These are phyloP conservation scores for Saccostrea glomerata DNA, from an alignment of 1,140 invertebrate species.

Conservation along the genomic window DNA sequence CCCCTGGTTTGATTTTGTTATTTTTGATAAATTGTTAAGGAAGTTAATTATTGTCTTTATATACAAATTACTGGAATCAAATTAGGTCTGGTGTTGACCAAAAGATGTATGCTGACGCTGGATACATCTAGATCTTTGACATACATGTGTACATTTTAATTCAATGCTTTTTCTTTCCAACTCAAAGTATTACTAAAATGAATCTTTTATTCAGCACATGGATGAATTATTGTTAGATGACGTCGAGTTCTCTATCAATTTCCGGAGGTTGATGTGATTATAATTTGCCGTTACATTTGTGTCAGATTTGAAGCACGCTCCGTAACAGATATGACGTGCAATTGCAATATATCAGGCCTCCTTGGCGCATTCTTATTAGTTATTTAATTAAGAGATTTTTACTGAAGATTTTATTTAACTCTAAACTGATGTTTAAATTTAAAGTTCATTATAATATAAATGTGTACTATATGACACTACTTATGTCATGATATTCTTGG, in stretches of 20 bases:
- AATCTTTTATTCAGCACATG: not conserved
- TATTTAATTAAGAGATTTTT: not conserved
- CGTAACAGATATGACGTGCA: not conserved
- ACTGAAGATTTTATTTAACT: too few relatives aligned
- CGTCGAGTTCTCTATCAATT: slow-evolving; percentile 1
- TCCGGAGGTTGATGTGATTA: not conserved
- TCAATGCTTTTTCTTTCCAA: not conserved
- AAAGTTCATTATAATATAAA: too few relatives aligned
- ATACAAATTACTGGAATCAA: too few relatives aligned
- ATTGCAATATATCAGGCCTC: not conserved
- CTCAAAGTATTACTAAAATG: not conserved
- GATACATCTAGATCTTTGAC: too few relatives aligned
- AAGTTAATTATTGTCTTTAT: too few relatives aligned
- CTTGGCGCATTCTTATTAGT: not conserved
- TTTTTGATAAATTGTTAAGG: not conserved
- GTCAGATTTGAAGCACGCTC: not conserved
- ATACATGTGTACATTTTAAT: too few relatives aligned
- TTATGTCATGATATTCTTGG: too few relatives aligned
- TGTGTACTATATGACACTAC: too few relatives aligned
- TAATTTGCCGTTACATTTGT: not conserved
- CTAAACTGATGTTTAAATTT: too few relatives aligned
- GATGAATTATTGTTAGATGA: slow-evolving; percentile 10
- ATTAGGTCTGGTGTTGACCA: too few relatives aligned
- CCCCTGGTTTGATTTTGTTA: not conserved
- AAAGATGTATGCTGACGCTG: too few relatives aligned